Evolutionary conservation across 2,888 invertebrate species (phyloP).

Genomic region (Rhimphoctona megacephalus): DNA sequence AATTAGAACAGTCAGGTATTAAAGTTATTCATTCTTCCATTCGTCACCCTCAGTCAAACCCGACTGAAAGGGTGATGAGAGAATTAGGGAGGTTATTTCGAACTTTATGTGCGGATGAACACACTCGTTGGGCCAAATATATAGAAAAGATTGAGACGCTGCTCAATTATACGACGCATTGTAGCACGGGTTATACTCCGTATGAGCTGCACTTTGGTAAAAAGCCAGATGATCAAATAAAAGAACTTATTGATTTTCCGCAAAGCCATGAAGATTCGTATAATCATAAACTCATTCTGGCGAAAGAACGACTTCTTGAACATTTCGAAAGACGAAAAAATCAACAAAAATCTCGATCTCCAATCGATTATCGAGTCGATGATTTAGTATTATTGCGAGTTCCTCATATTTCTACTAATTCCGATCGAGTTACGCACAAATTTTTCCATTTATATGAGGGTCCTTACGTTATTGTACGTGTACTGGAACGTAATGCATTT

Average conservation of each 20-base stretch:
- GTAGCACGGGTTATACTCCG: constrained; percentile 61
- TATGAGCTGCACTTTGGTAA: constrained; percentile 59
- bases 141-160: constrained; percentile 51
- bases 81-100: constrained; percentile 68
- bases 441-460: constrained; percentile 38
- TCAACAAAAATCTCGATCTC: constrained; percentile 3
- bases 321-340: constrained; percentile 20
- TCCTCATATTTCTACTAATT: constrained; percentile 41
- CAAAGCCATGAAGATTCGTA: neutral
- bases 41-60: constrained; percentile 46
- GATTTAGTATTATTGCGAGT: constrained; percentile 46
- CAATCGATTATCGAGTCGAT: neutral
- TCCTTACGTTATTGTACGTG: neutral
- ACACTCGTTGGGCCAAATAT: constrained; percentile 62
- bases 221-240: constrained; percentile 37
- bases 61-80: constrained; percentile 69
- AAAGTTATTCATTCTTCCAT: constrained; percentile 40
- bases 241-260: constrained; percentile 17
- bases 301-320: constrained; percentile 7
- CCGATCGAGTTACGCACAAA: constrained; percentile 47
- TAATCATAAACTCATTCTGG: constrained; percentile 44
- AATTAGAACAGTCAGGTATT: constrained; percentile 21
- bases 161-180: constrained; percentile 55
- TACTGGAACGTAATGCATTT: constrained; percentile 9
- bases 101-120: constrained; percentile 58